A percentile compares a stretch with the other conserved stretches of the same genome.
These are phyloP conservation scores for Syrista parreyssii DNA, from an alignment of 2,888 invertebrate species.

Conservation along the genomic window DNA sequence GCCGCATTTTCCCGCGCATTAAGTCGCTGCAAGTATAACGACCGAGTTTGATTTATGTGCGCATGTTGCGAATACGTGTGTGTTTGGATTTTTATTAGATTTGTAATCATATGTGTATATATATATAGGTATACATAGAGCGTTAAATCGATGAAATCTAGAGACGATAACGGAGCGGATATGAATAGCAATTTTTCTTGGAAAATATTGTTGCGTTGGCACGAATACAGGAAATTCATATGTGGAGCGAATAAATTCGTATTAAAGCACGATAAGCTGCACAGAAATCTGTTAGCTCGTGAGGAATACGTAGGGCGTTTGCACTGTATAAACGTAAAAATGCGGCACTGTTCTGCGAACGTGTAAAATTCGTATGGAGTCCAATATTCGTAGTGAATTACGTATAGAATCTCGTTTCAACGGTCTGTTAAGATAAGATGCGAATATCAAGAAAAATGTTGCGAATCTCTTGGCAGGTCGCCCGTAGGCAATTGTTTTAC, in stretches of 20 bases:
- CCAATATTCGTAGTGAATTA: neutral
- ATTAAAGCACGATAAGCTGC: neutral
- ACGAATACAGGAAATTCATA: neutral
- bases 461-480: neutral
- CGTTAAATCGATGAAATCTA: neutral
- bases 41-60: neutral
- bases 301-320: neutral
- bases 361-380: neutral
- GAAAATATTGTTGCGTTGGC: neutral
- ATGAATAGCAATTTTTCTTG: neutral
- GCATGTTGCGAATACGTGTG: neutral
- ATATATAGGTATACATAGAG: neutral
- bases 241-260: neutral
- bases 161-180: neutral
- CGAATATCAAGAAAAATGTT: neutral
- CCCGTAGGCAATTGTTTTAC: neutral
- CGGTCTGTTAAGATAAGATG: neutral
- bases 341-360: neutral
- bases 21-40: neutral
- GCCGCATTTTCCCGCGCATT: neutral
- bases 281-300: neutral
- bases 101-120: neutral
- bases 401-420: neutral
- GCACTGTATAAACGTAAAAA: neutral
- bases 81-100: neutral